phyloP scores from a whole-genome alignment of 2,888 invertebrate species.

The Dysmachus trigonus region DNA sequence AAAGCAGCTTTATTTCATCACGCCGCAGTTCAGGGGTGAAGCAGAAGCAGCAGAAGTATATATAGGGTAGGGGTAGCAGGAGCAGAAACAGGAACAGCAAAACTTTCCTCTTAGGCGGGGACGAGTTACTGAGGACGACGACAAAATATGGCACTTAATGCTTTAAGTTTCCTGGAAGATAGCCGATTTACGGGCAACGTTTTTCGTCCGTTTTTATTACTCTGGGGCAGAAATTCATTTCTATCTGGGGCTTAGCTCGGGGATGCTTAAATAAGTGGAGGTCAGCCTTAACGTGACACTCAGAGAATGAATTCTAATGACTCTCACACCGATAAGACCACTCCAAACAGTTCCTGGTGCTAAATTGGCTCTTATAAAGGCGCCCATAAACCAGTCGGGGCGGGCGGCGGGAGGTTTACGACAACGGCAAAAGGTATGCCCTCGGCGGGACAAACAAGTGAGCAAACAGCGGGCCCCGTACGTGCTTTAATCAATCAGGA shows the following conservation, averaged over 20 bases:
- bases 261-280: conserved; percentile 27
- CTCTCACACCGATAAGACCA: conserved; percentile 24
- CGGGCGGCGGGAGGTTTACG: conserved; percentile 27
- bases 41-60: not conserved
- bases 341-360: conserved; percentile 11
- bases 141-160: conserved; percentile 39
- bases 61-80: too few species aligned
- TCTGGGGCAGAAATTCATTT: conserved; percentile 10
- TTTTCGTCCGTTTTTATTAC: conserved; percentile 30
- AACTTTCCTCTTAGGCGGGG: conserved; percentile 2
- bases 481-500: conserved; percentile 38
- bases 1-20: conserved; percentile 46
- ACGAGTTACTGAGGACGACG: conserved; percentile 12
- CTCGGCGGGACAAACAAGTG: not conserved
- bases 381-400: conserved; percentile 5
- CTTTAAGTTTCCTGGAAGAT: conserved; percentile 35
- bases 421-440: not conserved
- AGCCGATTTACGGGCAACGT: conserved; percentile 26
- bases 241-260: conserved; percentile 19
- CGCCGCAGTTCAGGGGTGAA: conserved; percentile 10
- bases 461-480: conserved; percentile 20
- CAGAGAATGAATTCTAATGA: conserved; percentile 39
- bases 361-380: conserved; percentile 32
- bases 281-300: conserved; percentile 38
- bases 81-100: not conserved